These are phyloP conservation scores for Drosophila kuntzei DNA, from an alignment of 2,888 invertebrate species.

Conservation along the genomic window DNA sequence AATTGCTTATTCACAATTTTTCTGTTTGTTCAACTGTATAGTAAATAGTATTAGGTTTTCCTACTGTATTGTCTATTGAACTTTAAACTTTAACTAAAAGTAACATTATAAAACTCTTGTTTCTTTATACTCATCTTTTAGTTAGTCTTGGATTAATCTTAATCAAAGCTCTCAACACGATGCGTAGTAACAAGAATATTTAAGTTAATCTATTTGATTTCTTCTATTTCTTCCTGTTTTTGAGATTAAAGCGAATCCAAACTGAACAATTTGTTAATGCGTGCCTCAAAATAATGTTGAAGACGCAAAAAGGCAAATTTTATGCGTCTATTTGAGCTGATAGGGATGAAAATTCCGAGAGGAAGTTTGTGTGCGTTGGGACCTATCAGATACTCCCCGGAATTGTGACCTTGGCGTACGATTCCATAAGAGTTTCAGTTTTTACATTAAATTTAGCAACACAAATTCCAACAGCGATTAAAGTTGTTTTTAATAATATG, in stretches of 20 bases:
- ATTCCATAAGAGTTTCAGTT: constrained; percentile 20
- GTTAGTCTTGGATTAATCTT: not conserved
- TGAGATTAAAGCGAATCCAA: constrained; percentile 14
- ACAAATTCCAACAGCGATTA: constrained; percentile 40
- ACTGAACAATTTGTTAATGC: constrained; percentile 14
- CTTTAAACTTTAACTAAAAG: not conserved
- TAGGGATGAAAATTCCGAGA: constrained; percentile 20
- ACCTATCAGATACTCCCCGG: constrained; percentile 17
- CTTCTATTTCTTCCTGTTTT: constrained; percentile 12
- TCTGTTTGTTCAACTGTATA: not conserved
- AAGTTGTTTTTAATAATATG: constrained; percentile 29
- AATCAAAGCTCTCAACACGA: not conserved
- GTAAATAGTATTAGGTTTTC: not conserved
- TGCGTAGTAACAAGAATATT: constrained; percentile 11
- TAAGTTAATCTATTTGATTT: not conserved
- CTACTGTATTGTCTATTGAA: not conserved
- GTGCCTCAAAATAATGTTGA: constrained; percentile 6
- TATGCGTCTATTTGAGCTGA: constrained; percentile 20
- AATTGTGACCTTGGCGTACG: constrained; percentile 43
- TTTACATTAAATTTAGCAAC: constrained; percentile 26
- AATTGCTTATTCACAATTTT: too few species aligned
- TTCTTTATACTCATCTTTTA: not conserved
- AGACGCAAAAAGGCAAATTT: constrained; percentile 27
- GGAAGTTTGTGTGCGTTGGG: constrained; percentile 37
- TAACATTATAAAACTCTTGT: not conserved